Evolutionary conservation across 2,797 vertebrate genomes (phyloP).

Genomic region (Falco naumanni): DNA sequence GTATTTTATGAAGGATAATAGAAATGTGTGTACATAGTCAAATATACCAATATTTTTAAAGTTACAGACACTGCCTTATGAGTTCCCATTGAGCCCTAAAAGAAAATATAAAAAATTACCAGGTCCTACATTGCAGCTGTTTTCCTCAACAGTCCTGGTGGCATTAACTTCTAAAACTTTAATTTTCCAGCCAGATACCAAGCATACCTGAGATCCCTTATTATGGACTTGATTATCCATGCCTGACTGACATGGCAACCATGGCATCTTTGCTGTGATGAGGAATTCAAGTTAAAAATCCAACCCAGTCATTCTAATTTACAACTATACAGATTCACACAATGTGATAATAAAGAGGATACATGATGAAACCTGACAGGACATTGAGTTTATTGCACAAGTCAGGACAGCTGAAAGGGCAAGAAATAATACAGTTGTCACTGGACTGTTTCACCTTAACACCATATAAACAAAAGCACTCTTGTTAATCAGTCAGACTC

Average conservation of each 20-base stretch:
- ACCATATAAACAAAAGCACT: conserved; percentile 54
- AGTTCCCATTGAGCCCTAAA: not conserved
- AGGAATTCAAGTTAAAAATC: conserved; percentile 23
- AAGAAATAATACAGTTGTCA: conserved; percentile 74
- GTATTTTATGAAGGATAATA: not conserved
- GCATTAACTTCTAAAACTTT: conserved; percentile 46
- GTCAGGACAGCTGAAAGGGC: conserved; percentile 72
- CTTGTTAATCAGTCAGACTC: conserved; percentile 55
- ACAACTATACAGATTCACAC: conserved; percentile 33
- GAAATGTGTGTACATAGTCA: not conserved
- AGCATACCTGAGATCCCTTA: conserved; percentile 50
- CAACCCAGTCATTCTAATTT: conserved; percentile 32
- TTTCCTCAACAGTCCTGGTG: not conserved
- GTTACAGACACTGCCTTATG: not conserved
- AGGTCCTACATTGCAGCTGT: not conserved
- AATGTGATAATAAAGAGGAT: conserved; percentile 55
- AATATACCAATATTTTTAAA: not conserved
- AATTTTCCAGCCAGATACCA: conserved; percentile 59
- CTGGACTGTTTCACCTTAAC: conserved; percentile 52
- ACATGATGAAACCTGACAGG: conserved; percentile 67
- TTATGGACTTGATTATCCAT: conserved; percentile 20
- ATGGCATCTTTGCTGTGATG: not conserved
- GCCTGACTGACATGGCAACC: conserved; percentile 35
- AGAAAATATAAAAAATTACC: not conserved
- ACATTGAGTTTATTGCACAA: conserved; percentile 62